These are phyloP conservation scores for Zaprionus taronus DNA, from an alignment of 1,140 invertebrate species.

Conservation along the genomic window DNA sequence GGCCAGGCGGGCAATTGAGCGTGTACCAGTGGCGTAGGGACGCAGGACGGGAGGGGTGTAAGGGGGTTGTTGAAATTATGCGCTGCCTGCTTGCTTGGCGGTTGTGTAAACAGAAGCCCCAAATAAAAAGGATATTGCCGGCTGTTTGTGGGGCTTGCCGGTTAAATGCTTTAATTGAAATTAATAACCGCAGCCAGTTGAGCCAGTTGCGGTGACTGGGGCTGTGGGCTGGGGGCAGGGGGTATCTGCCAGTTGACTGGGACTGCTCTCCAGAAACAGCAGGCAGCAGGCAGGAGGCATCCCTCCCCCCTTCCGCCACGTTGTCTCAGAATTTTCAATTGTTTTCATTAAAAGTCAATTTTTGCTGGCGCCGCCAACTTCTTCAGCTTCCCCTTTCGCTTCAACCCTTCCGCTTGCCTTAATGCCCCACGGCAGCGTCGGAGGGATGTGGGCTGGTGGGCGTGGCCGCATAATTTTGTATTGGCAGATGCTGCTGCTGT, in stretches of 20 bases:
- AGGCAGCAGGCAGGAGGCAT: conserved; percentile 4
- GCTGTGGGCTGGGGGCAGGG: background rate
- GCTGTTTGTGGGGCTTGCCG: conserved; percentile 63
- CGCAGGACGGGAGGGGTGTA: background rate
- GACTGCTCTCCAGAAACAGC: background rate
- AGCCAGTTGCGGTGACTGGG: background rate
- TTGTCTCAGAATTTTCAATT: conserved; percentile 70
- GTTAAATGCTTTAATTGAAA: conserved; percentile 84
- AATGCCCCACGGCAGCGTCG: conserved; percentile 11
- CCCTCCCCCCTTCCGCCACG: background rate
- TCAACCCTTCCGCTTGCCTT: conserved; percentile 56
- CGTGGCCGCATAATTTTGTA: conserved; percentile 73
- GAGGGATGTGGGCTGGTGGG: background rate
- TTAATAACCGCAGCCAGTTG: conserved; percentile 77
- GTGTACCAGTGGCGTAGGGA: background rate
- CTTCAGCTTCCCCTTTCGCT: background rate
- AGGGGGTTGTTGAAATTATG: conserved; percentile 44
- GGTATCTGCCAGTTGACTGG: background rate
- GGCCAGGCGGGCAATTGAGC: conserved; percentile 14
- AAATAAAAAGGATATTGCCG: conserved; percentile 60
- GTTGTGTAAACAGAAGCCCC: conserved; percentile 61
- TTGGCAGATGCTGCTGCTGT: conserved; percentile 68
- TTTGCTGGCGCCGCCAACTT: conserved; percentile 47
- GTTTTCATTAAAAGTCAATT: conserved; percentile 84
- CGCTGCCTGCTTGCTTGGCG: conserved; percentile 40